phyloP scores from a whole-genome alignment of 2,113 vertebrate genomes.

The Phasianus colchicus region DNA sequence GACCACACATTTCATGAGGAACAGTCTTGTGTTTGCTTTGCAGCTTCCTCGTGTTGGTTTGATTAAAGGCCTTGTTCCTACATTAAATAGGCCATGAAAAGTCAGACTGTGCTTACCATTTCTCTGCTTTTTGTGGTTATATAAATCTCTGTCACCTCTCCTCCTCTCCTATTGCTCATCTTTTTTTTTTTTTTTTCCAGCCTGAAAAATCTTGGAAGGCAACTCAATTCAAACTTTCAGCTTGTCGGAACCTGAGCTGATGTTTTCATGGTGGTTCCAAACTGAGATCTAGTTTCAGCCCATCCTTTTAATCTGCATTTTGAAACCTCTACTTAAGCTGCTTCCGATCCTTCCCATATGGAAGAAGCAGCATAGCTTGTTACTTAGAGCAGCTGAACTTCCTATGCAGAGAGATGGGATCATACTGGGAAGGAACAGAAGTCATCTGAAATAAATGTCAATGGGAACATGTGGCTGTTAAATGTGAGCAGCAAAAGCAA shows the following conservation, averaged over 20 bases:
- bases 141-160: not conserved
- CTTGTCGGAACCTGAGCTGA: not conserved
- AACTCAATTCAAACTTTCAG: slow-evolving; percentile 2
- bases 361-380: slow-evolving; percentile 29
- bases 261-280: slow-evolving; percentile 21
- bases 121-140: not conserved
- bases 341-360: slow-evolving; percentile 18
- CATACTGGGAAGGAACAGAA: slow-evolving; percentile 2
- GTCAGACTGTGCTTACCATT: not conserved
- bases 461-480: not conserved
- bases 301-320: slow-evolving; percentile 31
- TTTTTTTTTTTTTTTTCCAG: not conserved
- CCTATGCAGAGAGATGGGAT: not conserved
- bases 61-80: not conserved
- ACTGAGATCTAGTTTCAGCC: slow-evolving; percentile 19
- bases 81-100: not conserved
- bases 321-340: not conserved
- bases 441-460: not conserved
- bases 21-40: not conserved
- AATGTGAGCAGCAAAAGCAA: not conserved
- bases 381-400: not conserved
- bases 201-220: not conserved
- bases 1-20: rapidly evolving
- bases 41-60: not conserved
- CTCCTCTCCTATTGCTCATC: not conserved